phyloP scores from a whole-genome alignment of 1,140 invertebrate genomes.

The Drosophila orosa region DNA sequence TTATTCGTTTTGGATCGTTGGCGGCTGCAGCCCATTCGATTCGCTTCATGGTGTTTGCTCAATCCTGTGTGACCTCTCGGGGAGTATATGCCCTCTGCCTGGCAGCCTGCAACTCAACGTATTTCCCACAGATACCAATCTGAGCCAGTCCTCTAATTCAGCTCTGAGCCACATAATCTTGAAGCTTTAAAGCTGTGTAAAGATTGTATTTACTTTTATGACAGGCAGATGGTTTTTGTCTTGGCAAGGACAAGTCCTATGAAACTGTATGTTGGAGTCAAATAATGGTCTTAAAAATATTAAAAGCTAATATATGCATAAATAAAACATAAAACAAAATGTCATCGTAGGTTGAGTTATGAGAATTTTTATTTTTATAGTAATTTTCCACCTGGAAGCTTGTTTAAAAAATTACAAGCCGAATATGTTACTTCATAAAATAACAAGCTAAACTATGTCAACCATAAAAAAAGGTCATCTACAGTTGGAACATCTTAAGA shows the following conservation, averaged over 20 bases:
- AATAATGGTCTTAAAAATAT: conserved; percentile 1
- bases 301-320: not conserved
- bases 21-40: conserved; percentile 17
- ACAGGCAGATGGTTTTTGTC: not conserved
- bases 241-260: not conserved
- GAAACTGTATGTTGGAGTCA: not conserved
- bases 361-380: not conserved
- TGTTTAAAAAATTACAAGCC: not conserved
- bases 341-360: not conserved
- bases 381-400: not conserved
- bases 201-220: conserved; percentile 9
- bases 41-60: conserved; percentile 36
- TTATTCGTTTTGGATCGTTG: conserved; percentile 40
- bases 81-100: not conserved
- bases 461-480: not conserved
- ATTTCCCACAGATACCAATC: not conserved
- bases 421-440: not conserved
- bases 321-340: not conserved
- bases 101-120: not conserved
- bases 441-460: not conserved
- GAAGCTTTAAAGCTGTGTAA: not conserved
- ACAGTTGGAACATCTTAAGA: too few species aligned
- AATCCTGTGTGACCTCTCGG: not conserved
- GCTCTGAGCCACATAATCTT: conserved; percentile 3
- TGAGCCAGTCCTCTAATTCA: not conserved